Evolutionary conservation across 2,113 vertebrate species (phyloP), one percentile per base, ranked within the genome.

Genomic region (Triplophysa dalaica): DNA sequence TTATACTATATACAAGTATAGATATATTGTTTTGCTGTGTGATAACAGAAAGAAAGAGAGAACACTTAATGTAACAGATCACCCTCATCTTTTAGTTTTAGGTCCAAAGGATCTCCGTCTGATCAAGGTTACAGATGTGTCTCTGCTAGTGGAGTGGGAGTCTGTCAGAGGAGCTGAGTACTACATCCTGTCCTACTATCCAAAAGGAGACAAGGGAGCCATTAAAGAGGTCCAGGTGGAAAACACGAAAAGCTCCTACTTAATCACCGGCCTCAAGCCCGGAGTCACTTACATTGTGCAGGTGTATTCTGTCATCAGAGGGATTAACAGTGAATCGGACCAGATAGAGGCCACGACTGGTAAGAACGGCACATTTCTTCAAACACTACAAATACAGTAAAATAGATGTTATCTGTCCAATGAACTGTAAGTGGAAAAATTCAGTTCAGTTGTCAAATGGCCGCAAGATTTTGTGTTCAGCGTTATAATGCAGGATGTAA

Each of bases 91-190:
- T 10, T 72, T 69, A 97, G 95, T 95, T 62, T 22, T 94, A 7
- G 13, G 89, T 68, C 94, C 94, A 38, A 90, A 94, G 86, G 92
- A 90, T 45, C 85, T 94, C 33, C 92, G 82, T 79, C 80, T 98
- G 74, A 87, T 96, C 82, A 88, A 80, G 75, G 86, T 90, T 82
- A 93, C 93, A 0, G 95, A 95, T 68, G 84, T 87, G 8, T 95
- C 95, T 14, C 87, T 96, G 81, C 82, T 92, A 84, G 90, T 96
- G 67, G 89, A 93, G 81, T 98, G 95, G 95, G 91, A 94, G 83
- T 86, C 88, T 0, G 82, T 92, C 75, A 77, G 45, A 1, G 89
- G 93, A 21, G 92, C 94, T 13, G 93, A 97, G 74, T 90, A 94
- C 89, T 95, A 96, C 58, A 72, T 95, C 65, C 81, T 97, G 74